phyloP scores from a whole-genome alignment of 1,140 invertebrate species.

The Sitodiplosis mosellana region DNA sequence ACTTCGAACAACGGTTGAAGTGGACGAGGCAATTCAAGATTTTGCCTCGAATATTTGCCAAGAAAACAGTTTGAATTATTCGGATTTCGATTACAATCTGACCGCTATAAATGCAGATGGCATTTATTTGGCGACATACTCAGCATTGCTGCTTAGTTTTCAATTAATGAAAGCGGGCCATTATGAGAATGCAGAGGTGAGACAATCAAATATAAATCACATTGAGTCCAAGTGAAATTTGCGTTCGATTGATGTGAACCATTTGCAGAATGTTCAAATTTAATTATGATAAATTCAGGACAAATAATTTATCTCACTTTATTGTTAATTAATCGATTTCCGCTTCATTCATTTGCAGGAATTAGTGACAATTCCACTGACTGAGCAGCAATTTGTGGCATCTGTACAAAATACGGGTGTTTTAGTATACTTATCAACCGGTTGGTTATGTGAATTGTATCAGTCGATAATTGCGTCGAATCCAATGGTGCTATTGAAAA shows the following conservation, averaged over 20 bases:
- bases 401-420: constrained; percentile 80
- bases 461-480: constrained; percentile 63
- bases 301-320: too few relatives aligned
- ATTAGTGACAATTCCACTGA: constrained; percentile 31
- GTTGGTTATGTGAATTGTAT: constrained; percentile 81
- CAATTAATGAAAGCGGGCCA: constrained; percentile 59
- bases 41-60: constrained; percentile 84
- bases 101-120: constrained; percentile 90
- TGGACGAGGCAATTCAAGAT: constrained; percentile 76
- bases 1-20: constrained; percentile 30
- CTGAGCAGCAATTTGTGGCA: constrained; percentile 72
- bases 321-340: too few relatives aligned
- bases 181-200: constrained; percentile 48
- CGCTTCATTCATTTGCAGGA: constrained; percentile 6
- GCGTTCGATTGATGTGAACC: neutral
- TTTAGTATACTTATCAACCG: constrained; percentile 73
- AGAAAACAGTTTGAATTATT: constrained; percentile 39
- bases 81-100: constrained; percentile 32
- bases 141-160: constrained; percentile 62
- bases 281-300: too few relatives aligned
- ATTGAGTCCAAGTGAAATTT: neutral
- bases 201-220: constrained; percentile 8
- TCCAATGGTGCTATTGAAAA: constrained; percentile 35
- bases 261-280: neutral
- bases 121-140: constrained; percentile 78